Base-by-base conservation (phyloP, 2,797 vertebrate genomes). In the Falco naumanni region DNA sequence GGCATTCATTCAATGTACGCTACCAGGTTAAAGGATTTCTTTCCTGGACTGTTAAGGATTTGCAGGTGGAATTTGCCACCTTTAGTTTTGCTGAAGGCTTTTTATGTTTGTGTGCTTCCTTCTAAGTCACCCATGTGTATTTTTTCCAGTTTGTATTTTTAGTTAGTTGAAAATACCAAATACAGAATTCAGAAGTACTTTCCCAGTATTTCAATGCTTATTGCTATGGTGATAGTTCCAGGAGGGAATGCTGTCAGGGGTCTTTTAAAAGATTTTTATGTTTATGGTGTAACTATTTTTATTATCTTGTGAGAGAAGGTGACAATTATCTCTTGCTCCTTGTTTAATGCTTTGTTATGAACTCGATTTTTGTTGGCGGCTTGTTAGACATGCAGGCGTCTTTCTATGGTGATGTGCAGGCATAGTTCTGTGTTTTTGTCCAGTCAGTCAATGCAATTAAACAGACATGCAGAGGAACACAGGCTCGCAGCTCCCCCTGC, bases 211-310 rank as follows among this genome's bases (percentile, higher is more conserved):
- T 90, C 59, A 79, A 75, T 85, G 56, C n/a, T 89, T 34, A 89
- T 96, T 94, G 94, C 88, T 96, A 93, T 96, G 94, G 90, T 87
- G 94, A 97, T 96, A 84, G 48, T 95, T 96, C 82, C 54, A 79
- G 74, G 59, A 91, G 51, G 65, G 65, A 94, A 71, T 84, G 60
- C 68, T 84, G 53, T 93, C 82, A 90, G 37, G 61, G 69, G 63
- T 95, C 77, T 89, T 94, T 74, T 79, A 79, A 90, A 93, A 90
- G 39, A 89, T 93, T 94, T 95, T 95, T 90, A 54, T 96, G 64
- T 95, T 97, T 95, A 69, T 74, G 37, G 24, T 87, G 26, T 74
- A 84, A 88, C 88, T 95, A n/a, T 89, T 97, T 92, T 95, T 93
- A 96, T 87, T 90, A 77, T 71, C 45, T 82, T 65, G 63, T 54